Percentiles rank a stretch among this genome's conserved stretches.
phyloP scores from a whole-genome alignment of 2,113 vertebrate genomes.

The Mus pahari region DNA sequence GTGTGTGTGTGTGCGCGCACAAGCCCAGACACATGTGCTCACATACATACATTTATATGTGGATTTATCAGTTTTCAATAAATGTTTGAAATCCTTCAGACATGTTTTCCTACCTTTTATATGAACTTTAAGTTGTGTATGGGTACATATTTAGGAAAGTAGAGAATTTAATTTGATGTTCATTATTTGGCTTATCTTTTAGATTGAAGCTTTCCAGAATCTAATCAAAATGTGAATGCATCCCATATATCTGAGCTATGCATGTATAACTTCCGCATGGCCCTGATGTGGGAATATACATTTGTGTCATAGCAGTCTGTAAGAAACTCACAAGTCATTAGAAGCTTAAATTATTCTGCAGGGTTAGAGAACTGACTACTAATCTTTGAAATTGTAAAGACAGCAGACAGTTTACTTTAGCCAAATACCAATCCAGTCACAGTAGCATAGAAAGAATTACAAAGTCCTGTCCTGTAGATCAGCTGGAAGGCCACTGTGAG shows the following conservation, averaged over 20 bases:
- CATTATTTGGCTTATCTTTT: neutral
- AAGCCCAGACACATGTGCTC: no score
- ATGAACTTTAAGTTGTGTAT: neutral
- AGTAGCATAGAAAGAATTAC: neutral
- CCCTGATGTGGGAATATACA: neutral
- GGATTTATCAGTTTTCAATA: conserved; percentile 9
- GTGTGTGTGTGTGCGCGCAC: neutral
- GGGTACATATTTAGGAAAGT: neutral
- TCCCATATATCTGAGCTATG: neutral
- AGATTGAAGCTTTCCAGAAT: neutral
- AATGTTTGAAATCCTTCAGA: conserved; percentile 1
- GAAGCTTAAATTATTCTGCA: neutral
- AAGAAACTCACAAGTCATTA: conserved; percentile 14
- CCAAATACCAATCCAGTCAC: neutral
- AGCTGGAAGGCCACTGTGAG: neutral
- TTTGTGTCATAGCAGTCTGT: neutral
- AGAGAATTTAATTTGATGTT: neutral
- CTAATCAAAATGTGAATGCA: neutral
- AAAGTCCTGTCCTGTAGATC: neutral
- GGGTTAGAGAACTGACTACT: neutral
- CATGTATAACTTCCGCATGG: neutral
- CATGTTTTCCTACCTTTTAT: neutral
- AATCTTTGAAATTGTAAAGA: neutral
- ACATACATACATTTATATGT: neutral
- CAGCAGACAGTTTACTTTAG: neutral